Conservation (phyloP, 2,888 invertebrate genomes). For the Dicyrtomina minuta region DNA sequence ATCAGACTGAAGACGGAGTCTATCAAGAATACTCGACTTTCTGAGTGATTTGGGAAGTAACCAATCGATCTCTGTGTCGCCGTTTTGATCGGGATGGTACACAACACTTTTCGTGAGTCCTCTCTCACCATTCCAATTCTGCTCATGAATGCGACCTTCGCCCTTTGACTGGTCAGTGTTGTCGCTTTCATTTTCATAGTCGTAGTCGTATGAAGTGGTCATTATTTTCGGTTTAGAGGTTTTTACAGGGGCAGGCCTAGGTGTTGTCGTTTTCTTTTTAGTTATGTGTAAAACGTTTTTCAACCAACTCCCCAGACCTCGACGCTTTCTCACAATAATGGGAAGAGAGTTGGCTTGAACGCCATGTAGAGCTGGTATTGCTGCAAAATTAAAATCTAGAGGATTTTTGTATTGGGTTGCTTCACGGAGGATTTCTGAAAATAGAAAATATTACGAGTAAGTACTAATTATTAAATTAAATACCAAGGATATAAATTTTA, state of each 20-base stretch:
- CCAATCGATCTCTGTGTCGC: constrained; percentile 10
- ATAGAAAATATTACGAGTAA: no score
- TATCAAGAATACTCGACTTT: neutral
- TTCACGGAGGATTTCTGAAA: neutral
- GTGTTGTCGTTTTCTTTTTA: neutral
- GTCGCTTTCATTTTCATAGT: neutral
- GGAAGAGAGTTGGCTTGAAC: neutral
- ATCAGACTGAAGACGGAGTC: no score
- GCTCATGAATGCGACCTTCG: neutral
- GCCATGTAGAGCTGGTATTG: no score
- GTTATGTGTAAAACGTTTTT: neutral
- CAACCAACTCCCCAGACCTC: neutral
- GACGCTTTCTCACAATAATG: neutral
- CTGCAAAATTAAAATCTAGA: neutral
- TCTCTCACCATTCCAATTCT: neutral
- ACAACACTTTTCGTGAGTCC: neutral
- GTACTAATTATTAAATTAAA: no score
- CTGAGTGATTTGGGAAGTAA: neutral
- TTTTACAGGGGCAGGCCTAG: neutral
- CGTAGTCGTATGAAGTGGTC: neutral
- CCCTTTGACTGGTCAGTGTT: neutral
- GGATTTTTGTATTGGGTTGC: neutral
- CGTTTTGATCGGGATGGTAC: neutral
- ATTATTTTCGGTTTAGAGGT: neutral
- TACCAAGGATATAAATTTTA: no score